Base-by-base conservation (phyloP, 1,140 invertebrate species). In the Rhyzopertha dominica region DNA sequence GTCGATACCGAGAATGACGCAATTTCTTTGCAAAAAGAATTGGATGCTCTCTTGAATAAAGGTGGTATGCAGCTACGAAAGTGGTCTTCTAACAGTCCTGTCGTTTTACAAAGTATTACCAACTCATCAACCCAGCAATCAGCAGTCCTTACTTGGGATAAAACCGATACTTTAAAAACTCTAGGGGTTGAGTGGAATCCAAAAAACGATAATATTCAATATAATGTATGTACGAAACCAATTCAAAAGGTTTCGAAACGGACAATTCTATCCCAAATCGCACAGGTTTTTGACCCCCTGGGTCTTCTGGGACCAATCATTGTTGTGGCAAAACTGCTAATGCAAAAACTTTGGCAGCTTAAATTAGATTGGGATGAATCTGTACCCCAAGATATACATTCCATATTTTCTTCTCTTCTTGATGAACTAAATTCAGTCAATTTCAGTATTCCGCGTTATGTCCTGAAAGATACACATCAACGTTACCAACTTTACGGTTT, bases 41-140 rank as follows among this genome's bases (percentile, higher is more conserved):
- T 26, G n/a, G n/a, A 8, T 26, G 25, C 8, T 8, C 25, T 26
- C n/a, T 8, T 26, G 25, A n/a, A 26, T 8, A 8, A 8, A 26
- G 25, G 25, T n/a, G 25, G 25, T 8, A 8, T 26, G 8, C n/a
- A 26, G n/a, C n/a, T n/a, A n/a, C n/a, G n/a, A n/a, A n/a, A n/a
- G n/a, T n/a, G n/a, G n/a, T n/a, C n/a, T n/a, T n/a, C n/a, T n/a
- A 26, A 26, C 25, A 26, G n/a, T 26, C n/a, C 8, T 8, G n/a
- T 26, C 25, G 25, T n/a, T 8, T 8, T n/a, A 26, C 14, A 8
- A 26, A 26, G 8, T 8, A 8, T 26, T 26, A n/a, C n/a, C n/a
- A n/a, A 44, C 10, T 16, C 12, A 43, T 10, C 26, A 13, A 12
- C 8, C n/a, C 26, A 34, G 13, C 22, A 20, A 22, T 46, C 12